phyloP scores from a whole-genome alignment of 92 coral and sea anemone genomes.

The Epizoanthus rinbou region DNA sequence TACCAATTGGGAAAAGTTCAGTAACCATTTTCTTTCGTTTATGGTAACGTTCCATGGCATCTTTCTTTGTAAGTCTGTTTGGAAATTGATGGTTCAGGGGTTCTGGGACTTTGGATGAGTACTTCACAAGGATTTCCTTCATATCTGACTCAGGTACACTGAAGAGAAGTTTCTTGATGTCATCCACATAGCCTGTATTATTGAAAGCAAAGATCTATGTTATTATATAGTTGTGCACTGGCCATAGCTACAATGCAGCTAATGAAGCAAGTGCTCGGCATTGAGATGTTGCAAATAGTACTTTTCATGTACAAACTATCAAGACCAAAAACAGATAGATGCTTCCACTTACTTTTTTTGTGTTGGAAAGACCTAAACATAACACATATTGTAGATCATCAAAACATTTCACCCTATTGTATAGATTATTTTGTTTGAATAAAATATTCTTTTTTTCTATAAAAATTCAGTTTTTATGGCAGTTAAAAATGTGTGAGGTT shows the following conservation, averaged over 20 bases:
- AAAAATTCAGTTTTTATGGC: no score
- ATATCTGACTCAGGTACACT: constrained; percentile 22
- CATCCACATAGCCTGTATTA: constrained; percentile 41
- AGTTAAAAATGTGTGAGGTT: no score
- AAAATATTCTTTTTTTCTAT: no score
- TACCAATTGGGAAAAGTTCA: constrained; percentile 54
- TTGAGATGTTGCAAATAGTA: no score
- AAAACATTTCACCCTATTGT: no score
- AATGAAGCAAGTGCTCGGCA: no score
- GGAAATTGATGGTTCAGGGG: constrained; percentile 42
- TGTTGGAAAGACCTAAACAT: no score
- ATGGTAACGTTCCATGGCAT: constrained; percentile 37
- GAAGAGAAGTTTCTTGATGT: constrained; percentile 44
- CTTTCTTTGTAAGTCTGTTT: constrained; percentile 21
- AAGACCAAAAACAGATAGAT: no score
- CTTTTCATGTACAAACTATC: no score
- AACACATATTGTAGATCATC: no score
- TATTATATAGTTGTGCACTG: neutral
- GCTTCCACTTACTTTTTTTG: no score
- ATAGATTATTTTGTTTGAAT: no score
- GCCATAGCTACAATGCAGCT: neutral
- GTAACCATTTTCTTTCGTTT: constrained; percentile 43
- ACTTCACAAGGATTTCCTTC: constrained; percentile 17
- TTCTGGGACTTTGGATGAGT: constrained; percentile 34
- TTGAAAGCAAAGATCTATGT: neutral